These are phyloP conservation scores for Portunus trituberculatus DNA, from an alignment of 1,140 invertebrate genomes.

Conservation along the genomic window DNA sequence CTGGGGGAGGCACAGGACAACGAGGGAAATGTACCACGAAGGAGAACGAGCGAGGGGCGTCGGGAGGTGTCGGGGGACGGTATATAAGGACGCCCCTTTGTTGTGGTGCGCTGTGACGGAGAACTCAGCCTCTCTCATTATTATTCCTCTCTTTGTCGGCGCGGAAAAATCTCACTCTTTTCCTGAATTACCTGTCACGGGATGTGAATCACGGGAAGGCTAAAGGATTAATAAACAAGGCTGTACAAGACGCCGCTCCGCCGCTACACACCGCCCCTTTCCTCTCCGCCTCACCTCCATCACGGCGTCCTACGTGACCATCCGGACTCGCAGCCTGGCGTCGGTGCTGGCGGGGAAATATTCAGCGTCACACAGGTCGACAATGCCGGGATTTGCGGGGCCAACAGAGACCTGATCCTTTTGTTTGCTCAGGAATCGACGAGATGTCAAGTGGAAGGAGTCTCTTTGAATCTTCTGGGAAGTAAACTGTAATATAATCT, in stretches of 20 bases:
- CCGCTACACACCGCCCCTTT: neutral
- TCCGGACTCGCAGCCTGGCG: neutral
- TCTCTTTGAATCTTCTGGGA: conserved; percentile 46
- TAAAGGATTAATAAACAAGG: conserved; percentile 4
- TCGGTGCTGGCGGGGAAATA: conserved; percentile 26
- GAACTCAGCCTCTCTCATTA: neutral
- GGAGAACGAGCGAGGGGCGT: neutral
- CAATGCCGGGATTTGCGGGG: conserved; percentile 32
- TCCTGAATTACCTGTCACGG: neutral
- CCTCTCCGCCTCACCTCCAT: neutral
- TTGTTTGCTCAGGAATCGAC: conserved; percentile 40
- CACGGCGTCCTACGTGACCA: neutral
- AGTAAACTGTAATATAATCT: conserved; percentile 57
- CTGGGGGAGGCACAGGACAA: neutral
- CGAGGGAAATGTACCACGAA: neutral
- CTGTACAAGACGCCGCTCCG: neutral
- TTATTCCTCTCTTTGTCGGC: neutral
- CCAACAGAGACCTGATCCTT: conserved; percentile 45
- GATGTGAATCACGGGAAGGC: neutral
- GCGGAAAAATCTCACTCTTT: neutral
- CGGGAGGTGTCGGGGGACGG: neutral
- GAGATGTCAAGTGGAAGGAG: conserved; percentile 15
- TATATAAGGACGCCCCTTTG: neutral
- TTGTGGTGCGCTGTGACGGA: neutral
- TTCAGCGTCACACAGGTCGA: conserved; percentile 54